Evolutionary conservation across 1,140 invertebrate species (phyloP), one percentile per base, ranked within the genome.

Genomic region (Helicoverpa armigera): DNA sequence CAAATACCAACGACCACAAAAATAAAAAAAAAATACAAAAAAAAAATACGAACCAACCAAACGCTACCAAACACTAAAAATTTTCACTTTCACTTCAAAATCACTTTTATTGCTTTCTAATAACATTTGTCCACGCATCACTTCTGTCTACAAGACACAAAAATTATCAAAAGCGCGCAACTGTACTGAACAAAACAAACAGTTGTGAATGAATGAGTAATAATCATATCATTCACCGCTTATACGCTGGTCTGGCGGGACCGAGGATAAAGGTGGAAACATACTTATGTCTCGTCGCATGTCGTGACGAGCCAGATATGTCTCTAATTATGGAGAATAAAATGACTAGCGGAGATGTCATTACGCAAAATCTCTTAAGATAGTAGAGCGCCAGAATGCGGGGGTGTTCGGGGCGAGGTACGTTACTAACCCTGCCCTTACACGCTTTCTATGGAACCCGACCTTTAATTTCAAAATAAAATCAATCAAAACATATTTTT

Each of bases 101-200:
- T 7, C 58, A 65, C 13, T 43, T n/a, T 43, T n/a, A 65, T 7
- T 18, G 43, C 13, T 43, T 43, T 43, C 29, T 31, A 43, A 35
- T 43, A 31, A 43, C 14, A 13, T 43, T 43, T 31, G 16, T 54
- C 13, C 67, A 54, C 11, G 29, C 16, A 14, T 11, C 18, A 54
- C 18, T 72, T 16, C 69, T 14, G 50, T 16, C n/a, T 14, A 72
- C n/a, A 29, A 9, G 31, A 72, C 50, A 50, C 4, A 50, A 12
- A 50, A 70, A 14, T 23, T n/a, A 13, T 1, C 18, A 54, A 72
- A 72, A 53, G 50, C 50, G 69, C 69, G 67, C 67, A 23, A 10
- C n/a, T 48, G 50, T n/a, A 60, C 79, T 9, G 48, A 50, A 65
- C 23, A 75, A 74, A 80, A 80, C 74, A 76, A 76, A 76, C 58